A percentile compares a stretch with the other conserved stretches of the same genome.
These are phyloP conservation scores for Mixornis gularis DNA, from an alignment of 2,113 vertebrate species.

Conservation along the genomic window DNA sequence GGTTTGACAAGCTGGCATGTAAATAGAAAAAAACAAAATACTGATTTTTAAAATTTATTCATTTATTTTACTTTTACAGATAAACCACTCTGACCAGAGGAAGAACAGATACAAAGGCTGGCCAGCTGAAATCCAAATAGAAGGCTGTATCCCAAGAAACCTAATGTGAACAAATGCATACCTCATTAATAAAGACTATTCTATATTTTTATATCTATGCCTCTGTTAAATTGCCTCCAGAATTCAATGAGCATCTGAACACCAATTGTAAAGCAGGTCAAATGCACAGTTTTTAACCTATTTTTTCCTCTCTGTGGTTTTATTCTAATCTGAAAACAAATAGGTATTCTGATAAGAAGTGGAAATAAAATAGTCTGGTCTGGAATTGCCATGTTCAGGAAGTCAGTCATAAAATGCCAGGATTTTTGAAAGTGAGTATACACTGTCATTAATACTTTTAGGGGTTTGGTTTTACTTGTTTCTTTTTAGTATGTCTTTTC, in stretches of 20 bases:
- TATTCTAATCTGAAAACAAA: not conserved
- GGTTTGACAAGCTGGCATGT: not conserved
- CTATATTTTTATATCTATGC: not conserved
- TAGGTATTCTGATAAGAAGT: not conserved
- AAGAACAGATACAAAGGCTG: constrained; percentile 68
- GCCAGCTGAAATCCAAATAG: constrained; percentile 76
- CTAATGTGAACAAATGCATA: constrained; percentile 9
- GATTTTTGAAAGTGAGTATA: not conserved
- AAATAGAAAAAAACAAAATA: not conserved
- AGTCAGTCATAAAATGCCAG: not conserved
- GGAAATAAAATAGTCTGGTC: not conserved
- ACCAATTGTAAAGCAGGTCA: not conserved
- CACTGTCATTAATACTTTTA: not conserved
- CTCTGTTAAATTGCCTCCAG: not conserved
- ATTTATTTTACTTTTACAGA: constrained; percentile 37
- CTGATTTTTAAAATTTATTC: no score
- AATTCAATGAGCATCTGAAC: not conserved
- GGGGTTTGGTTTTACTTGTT: not conserved
- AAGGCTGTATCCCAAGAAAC: constrained; percentile 70
- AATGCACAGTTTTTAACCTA: not conserved
- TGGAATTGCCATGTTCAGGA: not conserved
- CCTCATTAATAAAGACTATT: not conserved
- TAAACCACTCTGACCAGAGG: constrained; percentile 60
- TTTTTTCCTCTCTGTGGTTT: not conserved
- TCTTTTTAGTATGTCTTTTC: not conserved